Conservation (phyloP, 2,888 invertebrate genomes). For the Choristoneura rosaceana region DNA sequence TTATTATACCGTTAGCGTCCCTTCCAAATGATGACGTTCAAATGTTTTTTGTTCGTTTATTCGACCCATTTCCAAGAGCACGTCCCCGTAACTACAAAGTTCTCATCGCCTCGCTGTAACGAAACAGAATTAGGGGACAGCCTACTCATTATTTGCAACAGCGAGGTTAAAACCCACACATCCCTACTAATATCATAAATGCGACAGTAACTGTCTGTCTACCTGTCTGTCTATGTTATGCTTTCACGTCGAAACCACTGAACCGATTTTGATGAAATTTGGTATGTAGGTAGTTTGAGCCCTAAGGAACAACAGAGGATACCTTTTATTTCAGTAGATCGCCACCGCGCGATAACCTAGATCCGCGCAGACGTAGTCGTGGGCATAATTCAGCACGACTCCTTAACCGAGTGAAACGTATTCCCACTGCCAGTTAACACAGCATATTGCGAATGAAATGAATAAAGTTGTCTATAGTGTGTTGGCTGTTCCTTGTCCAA, state of each 20-base stretch:
- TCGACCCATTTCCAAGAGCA: constrained; percentile 37
- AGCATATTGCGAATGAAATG: neutral
- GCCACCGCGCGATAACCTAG: too few relatives aligned
- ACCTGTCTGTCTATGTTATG: too few relatives aligned
- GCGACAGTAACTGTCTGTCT: too few relatives aligned
- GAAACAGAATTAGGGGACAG: constrained; percentile 5
- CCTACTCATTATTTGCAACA: constrained; percentile 2
- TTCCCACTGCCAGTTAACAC: neutral
- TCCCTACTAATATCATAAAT: too few relatives aligned
- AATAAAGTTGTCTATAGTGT: neutral
- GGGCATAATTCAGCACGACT: too few relatives aligned
- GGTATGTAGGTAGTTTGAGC: too few relatives aligned
- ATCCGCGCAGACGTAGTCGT: too few relatives aligned
- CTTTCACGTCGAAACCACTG: too few relatives aligned
- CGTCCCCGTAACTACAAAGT: constrained; percentile 38
- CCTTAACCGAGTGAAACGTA: neutral
- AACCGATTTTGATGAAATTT: too few relatives aligned
- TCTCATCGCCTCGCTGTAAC: constrained; percentile 29
- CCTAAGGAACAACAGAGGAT: too few relatives aligned
- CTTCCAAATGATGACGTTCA: constrained; percentile 35
- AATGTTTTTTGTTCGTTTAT: constrained; percentile 34
- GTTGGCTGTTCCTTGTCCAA: constrained; percentile 16
- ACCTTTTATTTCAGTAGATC: too few relatives aligned
- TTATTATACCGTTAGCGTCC: constrained; percentile 29
- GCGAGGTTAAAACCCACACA: neutral